phyloP scores from a whole-genome alignment of 2,113 vertebrate genomes.

The Melozone crissalis region DNA sequence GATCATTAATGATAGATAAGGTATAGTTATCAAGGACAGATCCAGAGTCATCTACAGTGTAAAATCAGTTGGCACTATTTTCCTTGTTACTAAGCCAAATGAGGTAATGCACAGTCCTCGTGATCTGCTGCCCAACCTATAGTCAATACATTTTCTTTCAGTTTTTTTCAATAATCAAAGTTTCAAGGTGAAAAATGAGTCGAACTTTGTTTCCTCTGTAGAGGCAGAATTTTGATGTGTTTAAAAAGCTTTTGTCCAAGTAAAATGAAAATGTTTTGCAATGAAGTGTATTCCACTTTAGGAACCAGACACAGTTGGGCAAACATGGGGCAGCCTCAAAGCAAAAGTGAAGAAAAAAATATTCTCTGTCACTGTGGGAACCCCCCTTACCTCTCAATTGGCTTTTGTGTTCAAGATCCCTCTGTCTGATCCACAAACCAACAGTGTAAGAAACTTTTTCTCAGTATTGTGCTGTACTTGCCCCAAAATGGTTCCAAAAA shows the following conservation, averaged over 20 bases:
- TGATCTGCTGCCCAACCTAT: not conserved
- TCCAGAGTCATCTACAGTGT: not conserved
- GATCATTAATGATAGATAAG: slow-evolving; percentile 46
- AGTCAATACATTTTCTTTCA: not conserved
- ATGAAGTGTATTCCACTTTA: not conserved
- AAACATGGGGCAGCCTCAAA: not conserved
- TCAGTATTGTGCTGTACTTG: not conserved
- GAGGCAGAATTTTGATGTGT: not conserved
- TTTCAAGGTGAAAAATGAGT: not conserved
- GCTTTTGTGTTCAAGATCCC: not conserved
- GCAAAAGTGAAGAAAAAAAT: not conserved
- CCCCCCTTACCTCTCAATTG: not conserved
- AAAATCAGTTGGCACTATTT: not conserved
- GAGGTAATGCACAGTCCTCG: not conserved
- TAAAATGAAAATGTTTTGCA: not conserved
- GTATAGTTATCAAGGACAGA: slow-evolving; percentile 48
- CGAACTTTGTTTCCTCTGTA: not conserved
- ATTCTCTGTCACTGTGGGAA: not conserved
- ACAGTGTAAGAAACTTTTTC: not conserved
- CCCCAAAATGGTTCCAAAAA: not conserved
- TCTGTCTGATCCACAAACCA: not conserved
- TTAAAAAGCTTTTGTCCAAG: not conserved
- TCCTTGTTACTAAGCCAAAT: not conserved
- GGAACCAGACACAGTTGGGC: not conserved
- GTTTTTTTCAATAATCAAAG: not conserved